Evolutionary conservation across 2,113 vertebrate species (phyloP).

Genomic region (Stomatorhinus ivindoensis): DNA sequence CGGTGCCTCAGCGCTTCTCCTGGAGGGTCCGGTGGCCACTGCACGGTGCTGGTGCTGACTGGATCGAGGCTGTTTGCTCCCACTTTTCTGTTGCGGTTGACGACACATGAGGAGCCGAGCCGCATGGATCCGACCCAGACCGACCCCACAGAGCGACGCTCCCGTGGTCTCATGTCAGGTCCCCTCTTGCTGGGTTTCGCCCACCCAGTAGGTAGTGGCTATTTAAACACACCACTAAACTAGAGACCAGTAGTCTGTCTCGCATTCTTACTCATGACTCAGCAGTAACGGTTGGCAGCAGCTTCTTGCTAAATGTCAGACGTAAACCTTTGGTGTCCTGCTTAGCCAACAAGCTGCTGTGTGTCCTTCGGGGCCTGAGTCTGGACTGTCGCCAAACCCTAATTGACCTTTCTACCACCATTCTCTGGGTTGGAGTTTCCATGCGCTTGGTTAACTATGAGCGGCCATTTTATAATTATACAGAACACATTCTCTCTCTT

Average conservation of each 20-base stretch:
- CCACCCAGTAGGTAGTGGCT: neutral
- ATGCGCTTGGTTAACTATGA: constrained; percentile 90
- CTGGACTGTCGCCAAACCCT: constrained; percentile 29
- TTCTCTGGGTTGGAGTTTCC: constrained; percentile 78
- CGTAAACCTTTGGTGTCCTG: constrained; percentile 21
- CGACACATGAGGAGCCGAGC: constrained; percentile 99
- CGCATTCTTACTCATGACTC: constrained; percentile 36
- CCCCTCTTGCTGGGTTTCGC: neutral
- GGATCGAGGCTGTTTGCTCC: constrained; percentile 99
- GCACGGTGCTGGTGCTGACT: constrained; percentile 89
- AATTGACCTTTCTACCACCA: neutral
- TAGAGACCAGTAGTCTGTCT: neutral
- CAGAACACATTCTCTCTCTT: constrained; percentile 4
- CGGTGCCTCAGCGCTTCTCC: neutral
- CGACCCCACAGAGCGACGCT: constrained; percentile 30
- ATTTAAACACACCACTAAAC: neutral
- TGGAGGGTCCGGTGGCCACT: constrained; percentile 81
- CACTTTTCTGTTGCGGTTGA: constrained; percentile 99
- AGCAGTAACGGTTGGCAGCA: constrained; percentile 39
- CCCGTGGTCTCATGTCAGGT: neutral
- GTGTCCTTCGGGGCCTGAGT: constrained; percentile 39
- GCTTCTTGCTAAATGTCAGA: constrained; percentile 55
- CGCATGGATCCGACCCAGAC: constrained; percentile 85
- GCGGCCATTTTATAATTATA: constrained; percentile 91
- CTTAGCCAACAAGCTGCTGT: constrained; percentile 60